A percentile compares a stretch with the other conserved stretches of the same genome.
Evolutionary conservation across 2,888 invertebrate genomes (phyloP).

Genomic region (Ganaspis brasiliensis): DNA sequence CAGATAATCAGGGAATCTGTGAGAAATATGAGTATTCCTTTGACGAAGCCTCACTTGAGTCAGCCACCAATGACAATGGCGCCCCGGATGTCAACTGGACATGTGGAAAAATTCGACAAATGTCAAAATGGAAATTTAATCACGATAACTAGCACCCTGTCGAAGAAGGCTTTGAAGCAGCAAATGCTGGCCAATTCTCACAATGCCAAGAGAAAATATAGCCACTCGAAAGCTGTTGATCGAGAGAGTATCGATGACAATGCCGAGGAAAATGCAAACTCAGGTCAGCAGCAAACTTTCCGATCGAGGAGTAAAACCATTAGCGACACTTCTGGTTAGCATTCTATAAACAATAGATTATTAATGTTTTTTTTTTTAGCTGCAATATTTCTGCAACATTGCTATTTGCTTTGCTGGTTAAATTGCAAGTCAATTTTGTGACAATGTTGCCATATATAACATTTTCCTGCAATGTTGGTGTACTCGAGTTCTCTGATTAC

Average conservation of each 20-base stretch:
- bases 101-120: constrained; percentile 76
- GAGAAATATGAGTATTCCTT: constrained; percentile 97
- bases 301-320: constrained; percentile 93
- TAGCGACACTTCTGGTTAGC: constrained; percentile 89
- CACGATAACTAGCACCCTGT: constrained; percentile 78
- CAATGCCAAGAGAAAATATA: constrained; percentile 74
- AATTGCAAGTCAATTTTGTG: no score
- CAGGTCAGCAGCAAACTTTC: constrained; percentile 75
- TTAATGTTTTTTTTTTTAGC: no score
- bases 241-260: constrained; percentile 91
- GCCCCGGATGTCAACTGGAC: constrained; percentile 76
- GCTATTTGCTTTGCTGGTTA: no score
- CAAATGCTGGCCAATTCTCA: constrained; percentile 85
- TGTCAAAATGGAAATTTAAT: constrained; percentile 67
- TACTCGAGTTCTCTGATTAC: no score
- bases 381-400: no score
- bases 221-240: constrained; percentile 86
- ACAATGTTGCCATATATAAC: no score
- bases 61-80: constrained; percentile 76
- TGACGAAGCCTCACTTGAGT: constrained; percentile 82
- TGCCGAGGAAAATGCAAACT: constrained; percentile 82
- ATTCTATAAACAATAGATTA: not conserved
- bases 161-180: constrained; percentile 91
- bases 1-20: constrained; percentile 99
- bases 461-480: no score